Conservation (phyloP, 1,140 invertebrate species). For the Bombus consobrinus region DNA sequence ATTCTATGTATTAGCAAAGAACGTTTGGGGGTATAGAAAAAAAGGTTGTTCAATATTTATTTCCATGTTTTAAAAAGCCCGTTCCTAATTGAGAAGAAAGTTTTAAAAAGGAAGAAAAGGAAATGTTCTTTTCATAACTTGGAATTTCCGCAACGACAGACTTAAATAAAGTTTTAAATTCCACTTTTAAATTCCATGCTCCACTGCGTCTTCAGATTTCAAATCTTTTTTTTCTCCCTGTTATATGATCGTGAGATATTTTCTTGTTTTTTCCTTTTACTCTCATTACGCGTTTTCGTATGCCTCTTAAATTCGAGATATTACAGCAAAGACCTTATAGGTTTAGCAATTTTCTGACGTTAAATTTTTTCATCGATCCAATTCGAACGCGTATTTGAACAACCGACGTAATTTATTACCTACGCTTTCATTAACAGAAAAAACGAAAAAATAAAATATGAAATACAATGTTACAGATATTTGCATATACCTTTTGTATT, state of each 20-base stretch:
- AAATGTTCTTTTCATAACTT: neutral
- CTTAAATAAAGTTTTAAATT: neutral
- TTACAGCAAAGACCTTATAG: no score
- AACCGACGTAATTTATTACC: no score
- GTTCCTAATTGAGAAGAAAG: neutral
- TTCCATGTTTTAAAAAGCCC: no score
- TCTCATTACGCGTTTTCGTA: neutral
- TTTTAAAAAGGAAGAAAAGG: neutral
- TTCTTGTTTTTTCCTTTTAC: neutral
- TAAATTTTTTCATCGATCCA: no score
- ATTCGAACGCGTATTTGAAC: no score
- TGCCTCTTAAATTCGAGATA: neutral
- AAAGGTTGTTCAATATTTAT: neutral
- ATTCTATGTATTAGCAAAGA: no score
- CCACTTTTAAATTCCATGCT: neutral
- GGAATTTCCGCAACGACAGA: neutral
- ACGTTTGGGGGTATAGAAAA: neutral
- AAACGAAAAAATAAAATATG: no score
- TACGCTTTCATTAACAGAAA: no score
- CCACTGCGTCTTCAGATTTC: no score
- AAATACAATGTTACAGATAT: no score
- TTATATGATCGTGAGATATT: neutral
- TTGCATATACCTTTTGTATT: no score
- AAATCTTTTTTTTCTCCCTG: neutral
- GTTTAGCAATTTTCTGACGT: no score